Base-by-base conservation (phyloP, 2,888 invertebrate genomes). In the Notodonta dromedarius region DNA sequence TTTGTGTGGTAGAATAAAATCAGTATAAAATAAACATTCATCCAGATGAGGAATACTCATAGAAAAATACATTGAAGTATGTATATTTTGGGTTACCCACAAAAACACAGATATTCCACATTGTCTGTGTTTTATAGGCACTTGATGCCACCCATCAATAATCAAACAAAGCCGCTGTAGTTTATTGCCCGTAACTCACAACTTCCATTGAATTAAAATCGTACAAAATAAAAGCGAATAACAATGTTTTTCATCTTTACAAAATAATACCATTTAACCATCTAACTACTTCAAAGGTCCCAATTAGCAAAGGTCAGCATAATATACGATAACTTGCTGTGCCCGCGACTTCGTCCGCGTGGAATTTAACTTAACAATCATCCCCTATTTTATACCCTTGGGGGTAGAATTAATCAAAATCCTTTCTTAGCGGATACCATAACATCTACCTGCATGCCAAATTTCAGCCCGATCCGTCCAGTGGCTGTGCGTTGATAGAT, bases 231-330 rank as follows among this genome's bases (percentile, higher is more conserved):
- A 4, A 42, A 11, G 42, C 9, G 35, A 35, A 35, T 42, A 42
- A 2, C 9, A 42, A 54, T 54, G 54, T 9, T 24, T 54, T 54
- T 39, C n/a, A 39, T 54, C 14, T 56, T 54, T 16, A 4, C 32
- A 16, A 57, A 46, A 50, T 42, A 42, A 55, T 50, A 39, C 55
- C 60, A 58, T 61, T 59, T 74, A 71, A 64, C 42, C 59, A 57
- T 58, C 51, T 60, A 51, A 46, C 61, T 24, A 52, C 44, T 63
- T 54, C 16, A 57, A 63, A 64, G 48, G 52, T 60, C 48, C 58
- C 62, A 66, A 24, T 24, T 24, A 24, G 24, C 24, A 24, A 24
- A 24, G 24, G 24, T 24, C 24, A 24, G 24, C 24, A 24, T 24
- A 24, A 24, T 24, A 24, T 24, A 24, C 24, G 24, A 24, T 24